A percentile compares a stretch with the other conserved stretches of the same genome.
phyloP scores from a whole-genome alignment of 2,113 vertebrate genomes.

The Cavia aperea region DNA sequence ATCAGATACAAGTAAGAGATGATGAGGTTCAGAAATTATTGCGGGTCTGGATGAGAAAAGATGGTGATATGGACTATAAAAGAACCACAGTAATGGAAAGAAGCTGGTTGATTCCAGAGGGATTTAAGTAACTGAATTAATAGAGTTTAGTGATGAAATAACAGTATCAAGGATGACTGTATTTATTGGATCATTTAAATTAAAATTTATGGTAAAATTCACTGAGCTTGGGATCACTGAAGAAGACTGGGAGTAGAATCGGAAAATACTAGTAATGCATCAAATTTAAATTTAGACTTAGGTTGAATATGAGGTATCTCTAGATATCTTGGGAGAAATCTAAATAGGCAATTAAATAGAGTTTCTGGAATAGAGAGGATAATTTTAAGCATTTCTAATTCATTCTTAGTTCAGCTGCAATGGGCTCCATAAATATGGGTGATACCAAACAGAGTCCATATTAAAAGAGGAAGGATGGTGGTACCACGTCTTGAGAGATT shows the following conservation, averaged over 20 bases:
- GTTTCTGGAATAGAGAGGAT: not conserved
- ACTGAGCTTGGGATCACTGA: not conserved
- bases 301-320: not conserved
- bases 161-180: not conserved
- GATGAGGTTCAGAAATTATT: not conserved
- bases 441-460: not conserved
- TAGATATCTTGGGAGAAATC: not conserved
- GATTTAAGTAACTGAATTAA: not conserved
- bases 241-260: not conserved
- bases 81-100: not conserved
- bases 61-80: not conserved
- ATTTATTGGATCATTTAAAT: not conserved
- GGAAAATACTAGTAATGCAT: not conserved
- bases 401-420: not conserved
- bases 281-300: not conserved
- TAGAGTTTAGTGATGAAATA: not conserved
- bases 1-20: not conserved
- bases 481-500: not conserved
- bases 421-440: not conserved
- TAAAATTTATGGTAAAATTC: not conserved
- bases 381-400: not conserved
- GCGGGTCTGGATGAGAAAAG: not conserved
- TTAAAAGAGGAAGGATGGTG: not conserved
- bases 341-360: not conserved
- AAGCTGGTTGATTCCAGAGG: not conserved